These are phyloP conservation scores for Enteromius fasciolatus DNA, from an alignment of 2,797 vertebrate species.

Conservation along the genomic window DNA sequence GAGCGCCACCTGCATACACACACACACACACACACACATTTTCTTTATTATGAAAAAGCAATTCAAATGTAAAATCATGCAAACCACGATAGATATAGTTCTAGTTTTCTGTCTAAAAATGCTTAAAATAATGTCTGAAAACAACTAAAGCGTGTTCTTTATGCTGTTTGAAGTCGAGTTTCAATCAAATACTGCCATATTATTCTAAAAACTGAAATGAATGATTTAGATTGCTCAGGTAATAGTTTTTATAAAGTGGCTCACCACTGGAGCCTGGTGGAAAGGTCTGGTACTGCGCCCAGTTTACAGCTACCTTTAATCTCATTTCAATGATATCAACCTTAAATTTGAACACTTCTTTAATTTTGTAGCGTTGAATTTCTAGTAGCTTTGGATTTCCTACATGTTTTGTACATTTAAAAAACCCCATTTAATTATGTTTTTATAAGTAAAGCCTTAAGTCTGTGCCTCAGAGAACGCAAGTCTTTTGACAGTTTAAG, in stretches of 20 bases:
- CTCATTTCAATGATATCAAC: background rate
- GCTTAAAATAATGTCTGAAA: background rate
- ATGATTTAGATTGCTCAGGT: background rate
- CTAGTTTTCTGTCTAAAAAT: background rate
- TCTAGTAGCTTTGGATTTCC: background rate
- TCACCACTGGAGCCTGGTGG: too few species aligned
- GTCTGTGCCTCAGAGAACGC: background rate
- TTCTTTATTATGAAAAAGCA: background rate
- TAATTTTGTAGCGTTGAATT: background rate
- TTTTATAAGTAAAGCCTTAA: background rate
- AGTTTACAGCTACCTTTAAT: background rate
- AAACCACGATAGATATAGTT: background rate
- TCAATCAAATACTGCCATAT: background rate
- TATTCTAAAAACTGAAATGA: background rate
- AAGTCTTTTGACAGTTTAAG: background rate
- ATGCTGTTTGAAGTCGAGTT: background rate
- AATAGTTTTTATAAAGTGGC: background rate
- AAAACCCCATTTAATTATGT: too few species aligned
- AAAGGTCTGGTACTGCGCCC: background rate
- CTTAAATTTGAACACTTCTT: background rate
- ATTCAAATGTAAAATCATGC: background rate
- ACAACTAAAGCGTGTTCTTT: background rate
- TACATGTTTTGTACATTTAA: background rate
- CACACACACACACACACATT: background rate
- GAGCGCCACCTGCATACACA: slow-evolving; percentile 66